phyloP scores from a whole-genome alignment of 2,797 vertebrate species.

The Phyllotis vaccarum region DNA sequence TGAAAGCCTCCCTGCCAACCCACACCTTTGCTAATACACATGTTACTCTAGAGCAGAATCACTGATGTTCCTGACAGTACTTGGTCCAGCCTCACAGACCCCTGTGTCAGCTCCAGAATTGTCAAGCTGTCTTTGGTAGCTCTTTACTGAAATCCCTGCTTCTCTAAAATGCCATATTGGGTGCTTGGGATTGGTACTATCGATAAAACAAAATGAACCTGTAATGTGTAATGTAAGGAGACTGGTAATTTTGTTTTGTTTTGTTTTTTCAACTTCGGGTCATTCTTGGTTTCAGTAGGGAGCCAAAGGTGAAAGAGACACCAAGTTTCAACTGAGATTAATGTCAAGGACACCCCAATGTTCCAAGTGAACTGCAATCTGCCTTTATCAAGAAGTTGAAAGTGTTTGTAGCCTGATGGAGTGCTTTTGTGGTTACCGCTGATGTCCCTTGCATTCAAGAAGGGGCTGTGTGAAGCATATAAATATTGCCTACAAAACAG shows the following conservation, averaged over 20 bases:
- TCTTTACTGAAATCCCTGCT: background rate
- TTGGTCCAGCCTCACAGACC: slow-evolving; percentile 2
- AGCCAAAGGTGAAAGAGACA: background rate
- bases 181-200: background rate
- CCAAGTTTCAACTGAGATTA: background rate
- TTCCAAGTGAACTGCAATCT: slow-evolving; percentile 32
- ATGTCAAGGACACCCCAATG: background rate
- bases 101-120: background rate
- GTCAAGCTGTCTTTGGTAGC: background rate
- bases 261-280: background rate
- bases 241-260: background rate
- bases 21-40: background rate
- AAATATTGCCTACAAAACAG: slow-evolving; percentile 33
- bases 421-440: background rate
- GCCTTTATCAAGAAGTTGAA: background rate
- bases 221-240: background rate
- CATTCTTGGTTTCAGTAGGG: slow-evolving; percentile 22
- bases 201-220: background rate
- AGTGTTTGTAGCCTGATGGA: background rate
- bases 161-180: background rate
- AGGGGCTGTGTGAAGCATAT: slow-evolving; percentile 18
- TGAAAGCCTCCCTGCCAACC: background rate
- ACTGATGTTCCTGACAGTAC: background rate
- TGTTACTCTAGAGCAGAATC: background rate
- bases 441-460: slow-evolving; percentile 29